Conservation (phyloP, 1,140 invertebrate species). For the Caenorhabditis briggsae region DNA sequence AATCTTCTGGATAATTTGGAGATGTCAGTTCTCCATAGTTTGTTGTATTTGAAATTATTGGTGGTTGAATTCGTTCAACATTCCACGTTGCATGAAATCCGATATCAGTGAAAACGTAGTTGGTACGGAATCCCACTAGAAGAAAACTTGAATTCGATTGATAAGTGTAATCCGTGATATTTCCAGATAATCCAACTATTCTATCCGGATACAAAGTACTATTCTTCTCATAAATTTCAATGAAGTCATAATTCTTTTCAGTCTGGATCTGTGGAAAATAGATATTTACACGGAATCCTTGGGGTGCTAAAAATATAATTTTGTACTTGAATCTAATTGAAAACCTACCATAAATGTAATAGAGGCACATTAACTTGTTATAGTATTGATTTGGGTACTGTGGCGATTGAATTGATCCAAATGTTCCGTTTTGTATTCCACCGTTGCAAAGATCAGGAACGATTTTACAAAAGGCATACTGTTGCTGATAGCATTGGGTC, state of each 20-base stretch:
- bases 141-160: background rate
- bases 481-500: constrained; percentile 4
- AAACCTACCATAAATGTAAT: constrained; percentile 3
- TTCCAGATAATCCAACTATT: constrained; percentile 12
- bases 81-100: constrained; percentile 6
- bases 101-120: background rate
- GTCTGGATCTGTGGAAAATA: background rate
- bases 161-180: background rate
- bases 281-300: background rate
- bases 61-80: constrained; percentile 12
- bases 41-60: constrained; percentile 4
- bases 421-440: constrained; percentile 12
- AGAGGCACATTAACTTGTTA: constrained; percentile 1
- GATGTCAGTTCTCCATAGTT: constrained; percentile 7
- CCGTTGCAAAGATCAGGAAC: constrained; percentile 8
- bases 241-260: background rate
- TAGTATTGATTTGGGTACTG: constrained; percentile 2
- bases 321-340: background rate
- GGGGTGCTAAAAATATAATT: background rate
- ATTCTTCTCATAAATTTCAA: constrained; percentile 22
- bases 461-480: constrained; percentile 8
- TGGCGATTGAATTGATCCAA: constrained; percentile 15
- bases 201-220: constrained; percentile 12
- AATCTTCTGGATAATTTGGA: constrained; percentile 7
- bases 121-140: background rate